Percentiles rank a stretch among this genome's conserved stretches.
phyloP scores from a whole-genome alignment of 2,113 vertebrate species.

The Cnemophilus loriae region DNA sequence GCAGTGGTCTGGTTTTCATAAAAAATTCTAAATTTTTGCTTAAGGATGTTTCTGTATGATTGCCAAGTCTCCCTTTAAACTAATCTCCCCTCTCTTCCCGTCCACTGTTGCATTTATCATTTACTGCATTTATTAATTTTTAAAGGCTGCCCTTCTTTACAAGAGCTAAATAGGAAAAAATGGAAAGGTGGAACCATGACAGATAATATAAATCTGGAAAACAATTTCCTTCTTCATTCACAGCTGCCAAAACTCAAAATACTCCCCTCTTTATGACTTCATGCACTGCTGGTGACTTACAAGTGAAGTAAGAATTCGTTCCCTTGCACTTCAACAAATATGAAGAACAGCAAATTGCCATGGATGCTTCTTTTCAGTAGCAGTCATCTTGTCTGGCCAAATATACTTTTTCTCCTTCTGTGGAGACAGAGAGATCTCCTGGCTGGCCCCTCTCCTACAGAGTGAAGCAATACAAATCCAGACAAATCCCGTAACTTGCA shows the following conservation, averaged over 20 bases:
- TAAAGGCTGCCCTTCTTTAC: background rate
- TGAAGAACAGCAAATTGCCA: background rate
- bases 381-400: background rate
- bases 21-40: background rate
- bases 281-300: background rate
- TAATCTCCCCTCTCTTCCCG: background rate
- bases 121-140: background rate
- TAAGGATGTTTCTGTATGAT: background rate
- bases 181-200: background rate
- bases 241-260: background rate
- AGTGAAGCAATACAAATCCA: background rate
- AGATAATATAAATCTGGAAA: background rate
- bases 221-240: background rate
- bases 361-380: background rate
- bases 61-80: background rate
- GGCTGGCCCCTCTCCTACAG: background rate
- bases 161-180: background rate
- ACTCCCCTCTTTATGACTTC: background rate
- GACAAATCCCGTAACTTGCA: background rate
- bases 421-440: background rate
- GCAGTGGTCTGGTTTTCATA: background rate
- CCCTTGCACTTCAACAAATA: background rate
- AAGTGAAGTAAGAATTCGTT: background rate
- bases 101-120: background rate
- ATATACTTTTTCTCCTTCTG: background rate